phyloP scores from a whole-genome alignment of 2,113 vertebrate genomes.

The Phodopus roborovskii region DNA sequence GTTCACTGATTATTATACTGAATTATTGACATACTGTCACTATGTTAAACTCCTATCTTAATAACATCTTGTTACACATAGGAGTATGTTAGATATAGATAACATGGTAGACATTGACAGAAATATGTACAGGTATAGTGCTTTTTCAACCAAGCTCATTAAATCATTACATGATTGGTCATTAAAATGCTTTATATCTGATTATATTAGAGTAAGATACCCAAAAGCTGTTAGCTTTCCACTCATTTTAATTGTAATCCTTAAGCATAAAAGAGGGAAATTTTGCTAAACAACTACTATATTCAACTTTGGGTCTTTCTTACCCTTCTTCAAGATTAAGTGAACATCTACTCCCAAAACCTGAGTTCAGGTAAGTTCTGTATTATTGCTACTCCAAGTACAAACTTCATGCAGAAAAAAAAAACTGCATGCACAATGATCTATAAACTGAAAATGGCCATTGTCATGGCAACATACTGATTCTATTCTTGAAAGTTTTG shows the following conservation, averaged over 20 bases:
- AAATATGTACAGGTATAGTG: background rate
- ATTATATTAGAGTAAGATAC: background rate
- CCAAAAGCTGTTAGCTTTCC: background rate
- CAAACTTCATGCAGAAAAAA: background rate
- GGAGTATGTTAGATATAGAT: background rate
- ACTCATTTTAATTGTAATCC: background rate
- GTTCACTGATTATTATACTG: constrained; percentile 41
- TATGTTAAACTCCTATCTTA: constrained; percentile 4
- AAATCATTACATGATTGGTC: background rate
- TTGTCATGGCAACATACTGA: background rate
- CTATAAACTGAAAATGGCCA: background rate
- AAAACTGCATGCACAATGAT: background rate
- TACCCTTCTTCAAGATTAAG: background rate
- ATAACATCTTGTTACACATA: background rate
- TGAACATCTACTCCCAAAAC: background rate
- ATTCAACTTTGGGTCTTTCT: background rate
- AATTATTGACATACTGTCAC: background rate
- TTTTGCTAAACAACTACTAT: background rate
- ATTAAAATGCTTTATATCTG: background rate
- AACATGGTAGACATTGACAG: background rate
- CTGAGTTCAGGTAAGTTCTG: background rate
- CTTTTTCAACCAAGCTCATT: background rate
- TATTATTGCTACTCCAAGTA: background rate
- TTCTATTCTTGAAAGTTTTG: background rate
- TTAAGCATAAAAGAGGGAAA: background rate